phyloP scores from a whole-genome alignment of 2,888 invertebrate species.

The Acronicta leporina region DNA sequence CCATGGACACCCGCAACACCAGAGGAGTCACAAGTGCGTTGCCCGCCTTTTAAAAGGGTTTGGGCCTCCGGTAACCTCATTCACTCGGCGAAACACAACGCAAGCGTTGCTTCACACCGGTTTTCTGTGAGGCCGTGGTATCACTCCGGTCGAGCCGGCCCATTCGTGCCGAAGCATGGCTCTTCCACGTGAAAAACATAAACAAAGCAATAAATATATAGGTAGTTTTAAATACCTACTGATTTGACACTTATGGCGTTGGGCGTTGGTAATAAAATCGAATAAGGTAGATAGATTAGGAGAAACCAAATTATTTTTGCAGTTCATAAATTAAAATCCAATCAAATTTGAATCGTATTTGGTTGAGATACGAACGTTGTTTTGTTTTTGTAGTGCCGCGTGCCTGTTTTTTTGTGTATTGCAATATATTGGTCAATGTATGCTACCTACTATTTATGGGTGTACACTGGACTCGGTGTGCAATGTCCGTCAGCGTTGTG shows the following conservation, averaged over 20 bases:
- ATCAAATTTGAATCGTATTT: constrained; percentile 16
- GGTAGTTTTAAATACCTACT: neutral
- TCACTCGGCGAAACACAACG: no score
- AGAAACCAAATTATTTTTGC: neutral
- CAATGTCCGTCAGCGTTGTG: constrained; percentile 61
- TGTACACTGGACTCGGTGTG: constrained; percentile 34
- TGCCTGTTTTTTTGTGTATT: constrained; percentile 27
- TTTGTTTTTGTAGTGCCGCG: neutral
- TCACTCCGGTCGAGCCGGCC: no score
- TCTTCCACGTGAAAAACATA: no score
- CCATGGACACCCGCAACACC: no score
- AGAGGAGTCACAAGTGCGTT: no score
- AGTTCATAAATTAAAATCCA: neutral
- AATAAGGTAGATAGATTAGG: constrained; percentile 19
- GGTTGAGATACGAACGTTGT: constrained; percentile 4
- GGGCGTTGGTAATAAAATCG: constrained; percentile 10
- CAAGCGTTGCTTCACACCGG: no score
- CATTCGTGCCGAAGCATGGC: no score
- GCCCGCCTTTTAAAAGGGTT: no score
- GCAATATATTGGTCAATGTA: constrained; percentile 59
- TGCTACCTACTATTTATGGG: constrained; percentile 55
- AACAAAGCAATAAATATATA: constrained; percentile 20
- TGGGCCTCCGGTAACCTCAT: no score
- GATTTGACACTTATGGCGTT: constrained; percentile 20
- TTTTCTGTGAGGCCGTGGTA: no score